Base-by-base conservation (phyloP, 2,888 invertebrate species). In the Xanthostigma xanthostigma region DNA sequence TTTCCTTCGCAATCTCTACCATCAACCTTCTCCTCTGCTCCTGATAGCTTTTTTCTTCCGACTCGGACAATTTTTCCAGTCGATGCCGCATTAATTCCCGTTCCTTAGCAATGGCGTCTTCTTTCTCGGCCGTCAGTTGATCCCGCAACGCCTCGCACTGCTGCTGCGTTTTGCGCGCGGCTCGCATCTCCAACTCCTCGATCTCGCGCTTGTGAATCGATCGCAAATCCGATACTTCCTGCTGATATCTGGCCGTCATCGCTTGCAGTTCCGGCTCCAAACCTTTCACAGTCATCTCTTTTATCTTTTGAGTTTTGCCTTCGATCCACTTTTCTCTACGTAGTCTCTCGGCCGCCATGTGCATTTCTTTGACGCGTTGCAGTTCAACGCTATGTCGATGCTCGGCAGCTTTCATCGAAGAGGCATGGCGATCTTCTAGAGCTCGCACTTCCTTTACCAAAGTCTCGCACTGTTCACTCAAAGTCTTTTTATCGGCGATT, bases 271-370 rank as follows among this genome's bases (percentile, higher is more conserved):
- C 90, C 0, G 85, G 81, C 64, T 90, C 89, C n/a, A 91, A 64
- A 1, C 89, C 88, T 69, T 87, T 89, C 0, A 90, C 84, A 5
- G 90, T 89, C 59, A 88, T 69, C 62, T 89, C 88, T 74, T 89
- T 86, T 47, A 89, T 88, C 67, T 88, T 88, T 58, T 86, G 83
- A 3, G 88, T 88, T 64, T 87, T 88, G 49, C 79, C 79, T 45
- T 86, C 80, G 40, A 89, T 79, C 89, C 90, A 89, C 46, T 83
- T 77, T 59, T 89, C 87, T 27, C 81, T 67, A 9, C 77, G 66
- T 11, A 79, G 68, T 61, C 85, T 89, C 61, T 90, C 89, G 0
- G 84, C 81, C 33, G 84, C 86, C 27, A 78, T 70, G 53, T 83
- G 81, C 57, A 83, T 81, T 61, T 89, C 87, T 60, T 83, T 83